Conservation (phyloP, 2,113 vertebrate genomes). For the Equus przewalskii region DNA sequence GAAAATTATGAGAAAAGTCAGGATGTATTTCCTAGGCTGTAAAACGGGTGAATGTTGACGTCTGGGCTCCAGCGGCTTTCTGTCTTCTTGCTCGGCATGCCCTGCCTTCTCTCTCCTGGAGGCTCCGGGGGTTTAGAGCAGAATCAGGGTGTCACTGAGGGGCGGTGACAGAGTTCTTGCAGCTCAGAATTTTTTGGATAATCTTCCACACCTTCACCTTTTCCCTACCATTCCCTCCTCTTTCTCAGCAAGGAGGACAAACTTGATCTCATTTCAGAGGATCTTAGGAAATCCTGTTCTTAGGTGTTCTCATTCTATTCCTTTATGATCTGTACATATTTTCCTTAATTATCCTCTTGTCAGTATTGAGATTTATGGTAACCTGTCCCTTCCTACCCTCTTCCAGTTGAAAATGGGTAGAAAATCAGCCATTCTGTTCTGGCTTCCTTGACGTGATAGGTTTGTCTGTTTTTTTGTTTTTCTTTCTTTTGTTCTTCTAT, state of each 20-base stretch:
- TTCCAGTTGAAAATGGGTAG: background rate
- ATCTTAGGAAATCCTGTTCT: background rate
- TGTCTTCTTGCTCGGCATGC: background rate
- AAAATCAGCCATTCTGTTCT: background rate
- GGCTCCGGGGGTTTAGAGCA: background rate
- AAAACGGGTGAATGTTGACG: background rate
- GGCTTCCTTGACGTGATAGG: background rate
- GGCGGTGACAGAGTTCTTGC: background rate
- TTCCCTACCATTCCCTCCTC: background rate
- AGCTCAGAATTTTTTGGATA: background rate
- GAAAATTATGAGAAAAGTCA: background rate
- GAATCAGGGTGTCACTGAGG: background rate
- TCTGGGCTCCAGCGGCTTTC: background rate
- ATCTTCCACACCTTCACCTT: background rate
- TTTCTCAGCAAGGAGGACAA: background rate
- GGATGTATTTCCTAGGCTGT: background rate
- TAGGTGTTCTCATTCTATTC: background rate
- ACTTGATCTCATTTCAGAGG: background rate
- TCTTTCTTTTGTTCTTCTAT: background rate
- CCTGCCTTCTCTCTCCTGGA: background rate
- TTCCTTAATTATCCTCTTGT: background rate
- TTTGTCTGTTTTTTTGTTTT: background rate
- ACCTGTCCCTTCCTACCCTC: background rate
- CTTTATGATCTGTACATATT: background rate
- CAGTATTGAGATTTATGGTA: background rate